Evolutionary conservation across 2,797 vertebrate species (phyloP).

Genomic region (Sebastolobus alascanus): DNA sequence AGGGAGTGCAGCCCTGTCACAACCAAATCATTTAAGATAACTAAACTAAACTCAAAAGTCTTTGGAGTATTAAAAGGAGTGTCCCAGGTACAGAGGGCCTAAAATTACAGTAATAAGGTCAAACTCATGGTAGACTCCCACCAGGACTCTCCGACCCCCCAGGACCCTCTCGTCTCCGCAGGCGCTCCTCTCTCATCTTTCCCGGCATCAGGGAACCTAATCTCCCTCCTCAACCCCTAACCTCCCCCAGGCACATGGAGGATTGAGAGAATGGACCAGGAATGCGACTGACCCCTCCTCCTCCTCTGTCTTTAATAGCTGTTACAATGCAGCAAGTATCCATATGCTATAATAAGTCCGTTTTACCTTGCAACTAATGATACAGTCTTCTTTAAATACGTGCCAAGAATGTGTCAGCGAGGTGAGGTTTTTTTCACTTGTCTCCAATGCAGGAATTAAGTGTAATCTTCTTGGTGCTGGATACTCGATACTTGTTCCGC

Average conservation of each 20-base stretch:
- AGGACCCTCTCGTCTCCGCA: constrained; percentile 56
- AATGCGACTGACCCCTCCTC: constrained; percentile 70
- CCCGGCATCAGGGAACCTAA: constrained; percentile 79
- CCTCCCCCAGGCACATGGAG: constrained; percentile 75
- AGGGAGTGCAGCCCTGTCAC: neutral
- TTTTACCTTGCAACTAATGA: constrained; percentile 33
- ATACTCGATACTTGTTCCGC: constrained; percentile 26
- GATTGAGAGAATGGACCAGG: constrained; percentile 73
- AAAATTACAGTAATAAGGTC: constrained; percentile 51
- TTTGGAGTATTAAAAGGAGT: neutral
- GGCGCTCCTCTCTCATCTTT: constrained; percentile 73
- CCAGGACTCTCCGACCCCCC: constrained; percentile 40
- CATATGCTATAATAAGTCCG: constrained; percentile 6
- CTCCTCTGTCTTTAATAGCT: constrained; percentile 35
- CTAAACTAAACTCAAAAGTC: neutral
- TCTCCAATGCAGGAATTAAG: constrained; percentile 1
- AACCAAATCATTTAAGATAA: constrained; percentile 9
- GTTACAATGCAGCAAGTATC: constrained; percentile 25
- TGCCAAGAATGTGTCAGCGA: constrained; percentile 38
- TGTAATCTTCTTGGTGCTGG: constrained; percentile 19
- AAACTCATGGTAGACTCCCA: constrained; percentile 45
- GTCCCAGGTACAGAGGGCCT: constrained; percentile 6
- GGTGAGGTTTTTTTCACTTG: constrained; percentile 31
- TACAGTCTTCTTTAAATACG: constrained; percentile 10
- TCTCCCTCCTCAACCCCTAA: constrained; percentile 70